Percentiles rank a stretch among this genome's conserved stretches.
phyloP scores from a whole-genome alignment of 2,888 invertebrate genomes.

The Campoplex capitator region DNA sequence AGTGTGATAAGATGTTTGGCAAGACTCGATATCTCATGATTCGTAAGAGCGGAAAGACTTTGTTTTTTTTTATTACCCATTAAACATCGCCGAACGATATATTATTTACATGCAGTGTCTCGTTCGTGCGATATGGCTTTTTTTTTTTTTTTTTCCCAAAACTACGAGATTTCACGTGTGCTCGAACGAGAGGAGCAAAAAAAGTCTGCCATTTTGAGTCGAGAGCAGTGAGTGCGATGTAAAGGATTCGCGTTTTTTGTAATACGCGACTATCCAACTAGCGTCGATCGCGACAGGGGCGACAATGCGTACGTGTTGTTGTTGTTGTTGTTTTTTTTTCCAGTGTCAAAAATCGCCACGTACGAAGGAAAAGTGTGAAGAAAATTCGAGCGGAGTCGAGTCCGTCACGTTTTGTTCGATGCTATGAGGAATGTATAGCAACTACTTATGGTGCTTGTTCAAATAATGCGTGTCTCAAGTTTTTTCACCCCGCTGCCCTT shows the following conservation, averaged over 20 bases:
- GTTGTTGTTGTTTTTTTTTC: background rate
- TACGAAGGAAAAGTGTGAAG: background rate
- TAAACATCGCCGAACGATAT: background rate
- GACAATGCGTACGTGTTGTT: background rate
- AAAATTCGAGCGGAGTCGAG: background rate
- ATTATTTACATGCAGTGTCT: conserved; percentile 3
- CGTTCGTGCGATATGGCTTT: background rate
- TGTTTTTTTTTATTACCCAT: background rate
- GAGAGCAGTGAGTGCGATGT: background rate
- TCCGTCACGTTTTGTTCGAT: background rate
- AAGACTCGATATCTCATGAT: conserved; percentile 14
- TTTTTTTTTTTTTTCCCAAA: background rate
- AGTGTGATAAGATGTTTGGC: background rate
- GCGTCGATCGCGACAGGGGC: background rate
- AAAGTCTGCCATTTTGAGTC: background rate
- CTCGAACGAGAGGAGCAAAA: background rate
- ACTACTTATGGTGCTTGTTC: background rate
- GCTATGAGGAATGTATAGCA: background rate
- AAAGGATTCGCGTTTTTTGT: background rate
- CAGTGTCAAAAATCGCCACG: background rate
- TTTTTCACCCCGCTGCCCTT: background rate
- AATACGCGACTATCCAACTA: background rate
- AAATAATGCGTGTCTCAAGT: background rate
- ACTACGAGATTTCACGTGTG: background rate
- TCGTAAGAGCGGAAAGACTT: background rate